These are phyloP conservation scores for Plebejus melissa DNA, from an alignment of 2,888 invertebrate genomes.

Conservation along the genomic window DNA sequence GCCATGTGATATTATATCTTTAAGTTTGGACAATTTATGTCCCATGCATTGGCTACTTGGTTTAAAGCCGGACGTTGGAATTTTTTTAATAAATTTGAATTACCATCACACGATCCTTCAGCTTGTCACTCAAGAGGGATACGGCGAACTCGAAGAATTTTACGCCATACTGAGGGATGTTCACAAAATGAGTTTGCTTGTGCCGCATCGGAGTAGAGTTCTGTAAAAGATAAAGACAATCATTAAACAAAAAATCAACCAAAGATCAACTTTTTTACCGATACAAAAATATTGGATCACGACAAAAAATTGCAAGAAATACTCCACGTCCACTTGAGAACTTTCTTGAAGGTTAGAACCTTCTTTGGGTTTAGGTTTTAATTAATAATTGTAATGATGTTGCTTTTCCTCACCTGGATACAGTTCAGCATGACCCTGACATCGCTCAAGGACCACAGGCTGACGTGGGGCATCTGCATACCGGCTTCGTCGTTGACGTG, in stretches of 20 bases:
- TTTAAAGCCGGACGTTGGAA: not conserved
- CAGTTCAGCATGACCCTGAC: conserved; percentile 87
- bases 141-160: conserved; percentile 91
- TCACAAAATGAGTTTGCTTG: conserved; percentile 92
- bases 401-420: conserved; percentile 80
- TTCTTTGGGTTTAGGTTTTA: no score
- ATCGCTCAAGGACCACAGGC: conserved; percentile 89
- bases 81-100: conserved; percentile 42
- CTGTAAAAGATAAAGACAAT: conserved; percentile 60
- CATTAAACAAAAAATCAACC: not conserved
- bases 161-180: conserved; percentile 89
- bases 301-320: no score
- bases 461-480: conserved; percentile 90
- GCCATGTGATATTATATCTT: no score
- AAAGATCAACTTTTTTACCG: not conserved
- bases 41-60: no score
- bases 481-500: conserved; percentile 91
- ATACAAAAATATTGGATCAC: no score
- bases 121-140: conserved; percentile 89
- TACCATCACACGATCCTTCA: conserved; percentile 89
- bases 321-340: no score
- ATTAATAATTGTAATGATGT: no score
- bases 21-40: no score
- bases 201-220: conserved; percentile 95
- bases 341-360: no score